Evolutionary conservation across 2,888 invertebrate genomes (phyloP).

Genomic region (Rhingia rostrata): DNA sequence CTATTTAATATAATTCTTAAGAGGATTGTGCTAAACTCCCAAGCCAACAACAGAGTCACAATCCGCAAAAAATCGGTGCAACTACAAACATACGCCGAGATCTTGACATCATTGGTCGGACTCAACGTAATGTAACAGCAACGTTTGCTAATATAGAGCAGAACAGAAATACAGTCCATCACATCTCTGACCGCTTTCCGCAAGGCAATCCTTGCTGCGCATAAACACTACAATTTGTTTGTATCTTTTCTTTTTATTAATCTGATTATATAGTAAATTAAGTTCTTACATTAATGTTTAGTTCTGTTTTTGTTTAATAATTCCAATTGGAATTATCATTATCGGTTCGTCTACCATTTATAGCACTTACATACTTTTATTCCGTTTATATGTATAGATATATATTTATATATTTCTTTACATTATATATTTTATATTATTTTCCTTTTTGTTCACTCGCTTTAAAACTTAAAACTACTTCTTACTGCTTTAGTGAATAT

Average conservation of each 20-base stretch:
- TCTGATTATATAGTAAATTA: conserved; percentile 73
- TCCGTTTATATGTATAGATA: conserved; percentile 10
- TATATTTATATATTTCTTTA: not conserved
- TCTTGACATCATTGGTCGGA: too few species aligned
- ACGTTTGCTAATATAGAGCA: too few species aligned
- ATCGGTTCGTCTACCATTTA: conserved; percentile 55
- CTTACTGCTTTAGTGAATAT: conserved; percentile 57
- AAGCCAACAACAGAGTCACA: too few species aligned
- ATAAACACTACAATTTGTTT: not conserved
- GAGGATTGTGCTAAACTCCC: too few species aligned
- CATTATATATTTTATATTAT: conserved; percentile 2
- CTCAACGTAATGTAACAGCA: too few species aligned
- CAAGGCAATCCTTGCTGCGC: too few species aligned
- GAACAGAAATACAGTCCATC: too few species aligned
- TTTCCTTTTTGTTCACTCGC: conserved; percentile 60
- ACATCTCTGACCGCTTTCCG: too few species aligned
- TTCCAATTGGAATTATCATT: conserved; percentile 59
- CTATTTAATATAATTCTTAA: too few species aligned
- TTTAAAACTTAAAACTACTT: conserved; percentile 64
- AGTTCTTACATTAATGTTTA: conserved; percentile 59
- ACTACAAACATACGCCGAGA: too few species aligned
- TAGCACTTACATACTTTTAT: conserved; percentile 62
- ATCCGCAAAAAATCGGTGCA: too few species aligned
- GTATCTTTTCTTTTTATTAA: conserved; percentile 61
- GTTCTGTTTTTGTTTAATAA: conserved; percentile 37